These are phyloP conservation scores for Ditylenchus weischeri DNA, from an alignment of 2,888 invertebrate genomes.

Conservation along the genomic window DNA sequence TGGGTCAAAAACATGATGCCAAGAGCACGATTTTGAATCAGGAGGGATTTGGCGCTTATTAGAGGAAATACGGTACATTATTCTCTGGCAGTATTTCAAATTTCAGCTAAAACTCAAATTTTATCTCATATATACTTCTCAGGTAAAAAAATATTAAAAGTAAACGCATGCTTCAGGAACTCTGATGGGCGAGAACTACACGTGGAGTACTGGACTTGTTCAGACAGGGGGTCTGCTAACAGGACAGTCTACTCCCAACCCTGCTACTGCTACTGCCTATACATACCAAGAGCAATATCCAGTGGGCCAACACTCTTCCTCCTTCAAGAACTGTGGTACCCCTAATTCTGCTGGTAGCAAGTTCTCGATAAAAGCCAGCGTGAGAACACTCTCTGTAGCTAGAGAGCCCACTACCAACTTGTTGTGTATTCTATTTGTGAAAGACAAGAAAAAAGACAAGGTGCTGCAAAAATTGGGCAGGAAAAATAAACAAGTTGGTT, in stretches of 20 bases:
- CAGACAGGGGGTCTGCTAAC: not conserved
- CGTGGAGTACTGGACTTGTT: constrained; percentile 51
- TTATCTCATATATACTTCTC: not conserved
- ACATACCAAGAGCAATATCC: constrained; percentile 9
- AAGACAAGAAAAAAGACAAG: constrained; percentile 57
- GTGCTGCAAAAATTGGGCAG: constrained; percentile 57
- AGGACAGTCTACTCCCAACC: not conserved
- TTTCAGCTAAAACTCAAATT: no score
- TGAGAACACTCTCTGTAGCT: constrained; percentile 47
- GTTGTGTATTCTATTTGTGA: constrained; percentile 51
- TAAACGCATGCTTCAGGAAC: constrained; percentile 12
- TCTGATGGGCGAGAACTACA: constrained; percentile 41
- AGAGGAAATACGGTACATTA: no score
- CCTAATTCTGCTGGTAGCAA: constrained; percentile 39
- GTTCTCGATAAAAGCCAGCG: constrained; percentile 52
- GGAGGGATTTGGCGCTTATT: no score
- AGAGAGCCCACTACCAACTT: constrained; percentile 35
- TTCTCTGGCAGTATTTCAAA: no score
- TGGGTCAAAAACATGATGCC: no score
- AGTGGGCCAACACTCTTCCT: not conserved
- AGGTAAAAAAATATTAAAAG: not conserved
- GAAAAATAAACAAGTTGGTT: constrained; percentile 30
- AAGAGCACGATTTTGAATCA: no score
- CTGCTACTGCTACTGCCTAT: not conserved
- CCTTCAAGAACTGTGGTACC: constrained; percentile 26